Base-by-base conservation (phyloP, 2,888 invertebrate genomes). In the Prenolepis imparis region DNA sequence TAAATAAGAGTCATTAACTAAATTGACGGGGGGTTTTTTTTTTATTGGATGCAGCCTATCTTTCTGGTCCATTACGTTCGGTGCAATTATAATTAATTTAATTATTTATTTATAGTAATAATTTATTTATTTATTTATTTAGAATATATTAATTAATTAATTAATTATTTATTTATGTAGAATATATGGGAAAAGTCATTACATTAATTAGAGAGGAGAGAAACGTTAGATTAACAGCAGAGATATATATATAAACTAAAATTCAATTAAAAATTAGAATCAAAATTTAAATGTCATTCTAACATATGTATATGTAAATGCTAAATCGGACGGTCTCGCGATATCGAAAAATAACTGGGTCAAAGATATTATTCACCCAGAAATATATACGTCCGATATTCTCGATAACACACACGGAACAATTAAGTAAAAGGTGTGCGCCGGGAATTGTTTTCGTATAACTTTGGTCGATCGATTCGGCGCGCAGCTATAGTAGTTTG, bases 401-500 rank as follows among this genome's bases (percentile, higher is more conserved):
- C 36, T n/a, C 66, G 52, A n/a, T 66, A 24, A 64, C 28, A 21
- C 52, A 15, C 8, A 24, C 28, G 28, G 28, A 28, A 28, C 28
- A 28, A 77, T 66, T 41, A 15, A 2, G 3, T 24, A 44, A 39
- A 18, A 52, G 39, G 18, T 39, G 48, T 6, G 4, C 24, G 39
- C 48, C 11, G 21, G 28, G 12, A 24, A 66, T 75, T 67, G 67
- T 77, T 77, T 67, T 67, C 77, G 3, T 11, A 15, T 15, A n/a
- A 57, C n/a, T n/a, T 66, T 11, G 39, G 9, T 41, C 70, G 78
- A 80, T 80, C 78, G 59, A 68, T 78, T 77, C 57, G 21, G 28
- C 9, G 28, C 32, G 24, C 48, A 44, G 28, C 28, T 28, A 28
- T 28, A 39, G 39, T 41, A 78, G 70, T 59, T 24, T 70, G 78